phyloP scores from a whole-genome alignment of 1,140 invertebrate species.

The Glossosoma conforme region DNA sequence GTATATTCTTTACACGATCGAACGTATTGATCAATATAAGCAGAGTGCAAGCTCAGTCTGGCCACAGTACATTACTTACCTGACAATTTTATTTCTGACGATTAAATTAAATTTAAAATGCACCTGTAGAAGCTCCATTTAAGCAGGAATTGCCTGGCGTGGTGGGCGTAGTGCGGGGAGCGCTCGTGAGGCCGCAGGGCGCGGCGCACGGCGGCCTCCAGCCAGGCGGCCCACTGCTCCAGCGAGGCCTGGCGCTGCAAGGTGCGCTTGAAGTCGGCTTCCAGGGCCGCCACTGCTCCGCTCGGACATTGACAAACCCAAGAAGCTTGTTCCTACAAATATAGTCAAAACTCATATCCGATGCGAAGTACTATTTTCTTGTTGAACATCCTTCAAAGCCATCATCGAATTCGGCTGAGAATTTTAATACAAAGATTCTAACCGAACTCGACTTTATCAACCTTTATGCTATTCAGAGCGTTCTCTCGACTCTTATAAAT shows the following conservation, averaged over 20 bases:
- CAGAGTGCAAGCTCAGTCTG: too few relatives aligned
- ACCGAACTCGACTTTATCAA: too few relatives aligned
- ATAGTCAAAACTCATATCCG: neutral
- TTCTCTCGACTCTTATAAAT: too few relatives aligned
- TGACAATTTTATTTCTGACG: too few relatives aligned
- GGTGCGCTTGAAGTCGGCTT: conserved; percentile 89
- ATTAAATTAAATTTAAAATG: too few relatives aligned
- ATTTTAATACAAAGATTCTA: neutral
- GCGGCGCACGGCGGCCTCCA: conserved; percentile 85
- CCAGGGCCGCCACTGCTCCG: conserved; percentile 77
- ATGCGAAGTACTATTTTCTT: neutral
- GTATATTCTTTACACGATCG: too few relatives aligned
- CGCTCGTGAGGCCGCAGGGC: conserved; percentile 85
- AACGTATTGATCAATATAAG: too few relatives aligned
- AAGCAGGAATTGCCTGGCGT: conserved; percentile 89
- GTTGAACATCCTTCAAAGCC: conserved; percentile 4
- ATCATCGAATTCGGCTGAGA: too few relatives aligned
- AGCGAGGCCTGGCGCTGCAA: conserved; percentile 88
- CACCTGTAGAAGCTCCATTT: conserved; percentile 99
- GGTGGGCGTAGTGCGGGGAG: conserved; percentile 81
- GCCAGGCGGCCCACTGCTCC: conserved; percentile 96
- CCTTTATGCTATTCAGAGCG: too few relatives aligned
- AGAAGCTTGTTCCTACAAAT: conserved; percentile 69
- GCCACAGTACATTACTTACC: too few relatives aligned
- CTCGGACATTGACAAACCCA: conserved; percentile 97